Percentiles rank a stretch among this genome's conserved stretches.
Conservation (phyloP, 1,140 invertebrate genomes). For the Drosophila bipectinata region DNA sequence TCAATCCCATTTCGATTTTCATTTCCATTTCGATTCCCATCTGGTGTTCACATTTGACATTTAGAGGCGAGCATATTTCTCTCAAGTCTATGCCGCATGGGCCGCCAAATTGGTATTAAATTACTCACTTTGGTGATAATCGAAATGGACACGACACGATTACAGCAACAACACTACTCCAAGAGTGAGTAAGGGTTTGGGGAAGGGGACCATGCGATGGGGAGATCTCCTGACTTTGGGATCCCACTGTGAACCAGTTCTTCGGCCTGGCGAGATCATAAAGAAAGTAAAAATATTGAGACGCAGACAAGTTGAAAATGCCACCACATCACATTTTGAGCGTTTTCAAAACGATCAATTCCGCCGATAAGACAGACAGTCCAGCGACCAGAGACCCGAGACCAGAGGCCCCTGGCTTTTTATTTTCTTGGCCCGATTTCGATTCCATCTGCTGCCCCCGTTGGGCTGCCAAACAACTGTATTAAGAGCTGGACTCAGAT, state of each 20-base stretch:
- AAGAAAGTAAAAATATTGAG: constrained; percentile 83
- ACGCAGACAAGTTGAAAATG: constrained; percentile 84
- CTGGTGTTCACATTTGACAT: constrained; percentile 80
- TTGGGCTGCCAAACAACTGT: constrained; percentile 35
- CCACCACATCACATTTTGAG: constrained; percentile 83
- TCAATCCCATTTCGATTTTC: constrained; percentile 39
- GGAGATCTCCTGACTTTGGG: constrained; percentile 5
- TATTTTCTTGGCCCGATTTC: not conserved
- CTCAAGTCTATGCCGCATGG: constrained; percentile 71
- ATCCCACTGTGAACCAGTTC: constrained; percentile 68
- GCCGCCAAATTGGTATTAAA: constrained; percentile 81
- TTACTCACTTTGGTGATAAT: constrained; percentile 83
- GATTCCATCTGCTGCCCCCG: constrained; percentile 16
- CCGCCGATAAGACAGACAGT: constrained; percentile 66
- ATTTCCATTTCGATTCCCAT: constrained; percentile 56
- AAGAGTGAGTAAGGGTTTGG: not conserved
- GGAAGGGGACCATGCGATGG: not conserved
- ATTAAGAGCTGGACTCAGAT: constrained; percentile 16
- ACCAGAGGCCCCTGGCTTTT: constrained; percentile 1
- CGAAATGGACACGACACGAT: constrained; percentile 82
- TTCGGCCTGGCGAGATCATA: constrained; percentile 58
- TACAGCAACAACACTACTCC: constrained; percentile 60
- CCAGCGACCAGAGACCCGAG: not conserved
- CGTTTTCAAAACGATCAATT: constrained; percentile 84
- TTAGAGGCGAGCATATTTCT: constrained; percentile 78